Conservation (phyloP, 2,888 invertebrate species). For the Pristionchus japonicus region DNA sequence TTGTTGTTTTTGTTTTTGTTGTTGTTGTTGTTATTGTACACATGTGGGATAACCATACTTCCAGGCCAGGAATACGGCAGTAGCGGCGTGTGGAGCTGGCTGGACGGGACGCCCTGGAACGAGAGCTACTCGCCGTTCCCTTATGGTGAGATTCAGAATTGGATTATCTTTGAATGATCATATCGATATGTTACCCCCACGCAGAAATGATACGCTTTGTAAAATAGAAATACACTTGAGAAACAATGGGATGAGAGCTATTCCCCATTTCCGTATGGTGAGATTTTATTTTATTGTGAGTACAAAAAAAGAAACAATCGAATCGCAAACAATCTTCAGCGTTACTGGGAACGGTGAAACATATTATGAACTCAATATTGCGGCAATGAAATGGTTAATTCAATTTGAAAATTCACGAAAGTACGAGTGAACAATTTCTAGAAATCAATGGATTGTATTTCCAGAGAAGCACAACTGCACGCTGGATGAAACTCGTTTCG, state of each 20-base stretch:
- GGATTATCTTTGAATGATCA: no score
- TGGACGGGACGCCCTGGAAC: constrained; percentile 20
- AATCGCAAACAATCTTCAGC: background rate
- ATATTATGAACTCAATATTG: background rate
- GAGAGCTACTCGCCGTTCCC: background rate
- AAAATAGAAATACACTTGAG: no score
- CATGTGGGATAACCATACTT: background rate
- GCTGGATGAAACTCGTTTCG: background rate
- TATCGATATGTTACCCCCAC: no score
- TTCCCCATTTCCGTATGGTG: background rate
- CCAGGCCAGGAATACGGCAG: background rate
- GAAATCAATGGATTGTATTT: no score
- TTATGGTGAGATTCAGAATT: no score
- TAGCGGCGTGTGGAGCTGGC: background rate
- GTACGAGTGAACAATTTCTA: no score
- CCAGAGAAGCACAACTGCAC: background rate
- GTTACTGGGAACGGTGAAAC: background rate
- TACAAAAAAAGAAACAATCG: background rate
- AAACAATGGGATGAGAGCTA: no score
- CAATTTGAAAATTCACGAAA: no score
- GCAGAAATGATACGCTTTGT: no score
- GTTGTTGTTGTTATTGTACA: no score
- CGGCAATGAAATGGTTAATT: no score
- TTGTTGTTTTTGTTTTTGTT: no score
- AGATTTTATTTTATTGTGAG: background rate